Percentiles rank a stretch among this genome's conserved stretches.
Evolutionary conservation across 2,888 invertebrate genomes (phyloP).

Genomic region (Temnothorax ravouxi): DNA sequence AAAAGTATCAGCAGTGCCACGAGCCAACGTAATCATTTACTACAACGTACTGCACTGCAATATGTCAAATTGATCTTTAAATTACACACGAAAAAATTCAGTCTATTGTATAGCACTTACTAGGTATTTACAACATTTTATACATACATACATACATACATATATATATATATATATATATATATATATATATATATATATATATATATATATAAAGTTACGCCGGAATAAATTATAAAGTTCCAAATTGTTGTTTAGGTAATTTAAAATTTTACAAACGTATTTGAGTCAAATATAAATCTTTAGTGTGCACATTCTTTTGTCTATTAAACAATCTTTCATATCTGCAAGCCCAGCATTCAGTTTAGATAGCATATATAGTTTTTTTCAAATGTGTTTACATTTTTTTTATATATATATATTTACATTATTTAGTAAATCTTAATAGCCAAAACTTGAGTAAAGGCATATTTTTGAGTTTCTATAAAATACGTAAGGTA

Average conservation of each 20-base stretch:
- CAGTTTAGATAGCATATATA: constrained; percentile 59
- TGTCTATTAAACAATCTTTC: constrained; percentile 4
- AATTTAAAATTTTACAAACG: neutral
- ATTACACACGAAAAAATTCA: constrained; percentile 15
- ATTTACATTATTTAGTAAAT: constrained; percentile 53
- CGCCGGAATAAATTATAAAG: constrained; percentile 12
- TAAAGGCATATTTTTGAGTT: constrained; percentile 57
- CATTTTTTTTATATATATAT: too few species aligned
- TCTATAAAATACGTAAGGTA: constrained; percentile 58
- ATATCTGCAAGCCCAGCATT: constrained; percentile 59
- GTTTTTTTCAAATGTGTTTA: constrained; percentile 51
- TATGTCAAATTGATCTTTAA: constrained; percentile 1
- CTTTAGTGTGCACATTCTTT: neutral
- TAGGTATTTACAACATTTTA: neutral
- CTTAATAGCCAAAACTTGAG: constrained; percentile 59
- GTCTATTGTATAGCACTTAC: neutral
- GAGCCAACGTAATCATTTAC: constrained; percentile 19
- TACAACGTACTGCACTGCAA: neutral
- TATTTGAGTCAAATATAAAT: neutral
- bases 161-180: too few species aligned
- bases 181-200: too few species aligned
- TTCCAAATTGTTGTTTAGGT: neutral
- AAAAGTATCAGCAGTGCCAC: neutral
- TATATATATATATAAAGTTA: neutral
- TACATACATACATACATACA: too few species aligned